Percentiles rank a stretch among this genome's conserved stretches.
These are phyloP conservation scores for Psettodes erumei DNA, from an alignment of 2,113 vertebrate genomes.

Conservation along the genomic window DNA sequence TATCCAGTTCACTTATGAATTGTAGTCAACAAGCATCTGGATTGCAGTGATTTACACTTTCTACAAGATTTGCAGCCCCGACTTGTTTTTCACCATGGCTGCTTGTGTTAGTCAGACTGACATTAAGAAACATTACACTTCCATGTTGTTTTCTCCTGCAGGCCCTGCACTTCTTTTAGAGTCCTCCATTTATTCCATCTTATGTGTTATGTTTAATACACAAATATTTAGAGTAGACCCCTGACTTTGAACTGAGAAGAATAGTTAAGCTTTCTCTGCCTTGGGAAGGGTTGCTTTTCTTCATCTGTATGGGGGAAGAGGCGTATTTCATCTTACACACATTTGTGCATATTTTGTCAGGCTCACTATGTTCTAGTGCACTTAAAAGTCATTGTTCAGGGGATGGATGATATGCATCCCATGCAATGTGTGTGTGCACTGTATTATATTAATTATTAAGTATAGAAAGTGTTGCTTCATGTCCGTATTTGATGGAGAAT, in stretches of 20 bases:
- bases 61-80: constrained; percentile 31
- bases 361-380: constrained; percentile 57
- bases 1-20: constrained; percentile 12
- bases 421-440: constrained; percentile 62
- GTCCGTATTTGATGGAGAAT: constrained; percentile 71
- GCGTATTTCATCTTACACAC: constrained; percentile 66
- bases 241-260: constrained; percentile 75
- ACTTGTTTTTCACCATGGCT: constrained; percentile 64
- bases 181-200: constrained; percentile 65
- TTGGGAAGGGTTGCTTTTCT: constrained; percentile 68
- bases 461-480: constrained; percentile 77
- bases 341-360: constrained; percentile 66
- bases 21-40: constrained; percentile 9
- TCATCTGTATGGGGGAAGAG: constrained; percentile 49
- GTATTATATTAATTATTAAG: constrained; percentile 78
- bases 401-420: constrained; percentile 68
- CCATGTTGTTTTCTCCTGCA: constrained; percentile 70
- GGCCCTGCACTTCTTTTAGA: constrained; percentile 66
- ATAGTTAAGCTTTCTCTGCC: constrained; percentile 59
- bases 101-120: constrained; percentile 69
- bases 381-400: constrained; percentile 76
- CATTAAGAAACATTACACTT: constrained; percentile 68
- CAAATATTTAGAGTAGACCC: constrained; percentile 80
- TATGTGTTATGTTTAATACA: constrained; percentile 71
- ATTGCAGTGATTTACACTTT: constrained; percentile 36